A percentile compares a stretch with the other conserved stretches of the same genome.
These are phyloP conservation scores for Ricordea florida DNA, from an alignment of 92 coral and sea anemone species.

Conservation along the genomic window DNA sequence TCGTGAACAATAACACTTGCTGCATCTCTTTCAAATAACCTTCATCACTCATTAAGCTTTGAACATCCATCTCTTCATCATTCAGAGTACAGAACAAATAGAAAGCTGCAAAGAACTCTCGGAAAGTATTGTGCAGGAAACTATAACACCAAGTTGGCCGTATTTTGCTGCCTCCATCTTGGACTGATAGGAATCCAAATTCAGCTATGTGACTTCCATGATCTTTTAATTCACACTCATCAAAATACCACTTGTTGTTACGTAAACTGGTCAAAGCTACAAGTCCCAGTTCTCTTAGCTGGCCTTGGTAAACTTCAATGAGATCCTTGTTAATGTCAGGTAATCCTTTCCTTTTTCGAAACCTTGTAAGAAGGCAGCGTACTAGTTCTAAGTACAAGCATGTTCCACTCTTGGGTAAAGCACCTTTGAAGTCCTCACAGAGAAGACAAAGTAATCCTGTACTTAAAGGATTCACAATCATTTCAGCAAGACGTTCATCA, in stretches of 20 bases:
- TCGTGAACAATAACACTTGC: background rate
- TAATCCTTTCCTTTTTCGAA: background rate
- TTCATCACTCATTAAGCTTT: background rate
- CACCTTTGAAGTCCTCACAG: constrained; percentile 19
- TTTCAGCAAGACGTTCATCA: background rate
- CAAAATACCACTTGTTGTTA: background rate
- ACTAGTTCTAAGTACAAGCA: constrained; percentile 10
- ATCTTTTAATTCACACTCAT: background rate
- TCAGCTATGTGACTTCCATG: background rate
- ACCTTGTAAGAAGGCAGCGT: constrained; percentile 30
- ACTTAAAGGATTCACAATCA: constrained; percentile 31
- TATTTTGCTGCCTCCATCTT: background rate
- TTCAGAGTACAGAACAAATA: constrained; percentile 5
- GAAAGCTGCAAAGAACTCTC: constrained; percentile 39
- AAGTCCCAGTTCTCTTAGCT: background rate
- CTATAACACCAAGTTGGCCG: background rate
- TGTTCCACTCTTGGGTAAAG: constrained; percentile 25
- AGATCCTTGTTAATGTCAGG: background rate
- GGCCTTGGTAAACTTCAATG: background rate
- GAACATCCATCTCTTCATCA: background rate
- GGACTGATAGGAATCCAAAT: constrained; percentile 32
- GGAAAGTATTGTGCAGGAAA: constrained; percentile 32
- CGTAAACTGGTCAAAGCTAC: constrained; percentile 7
- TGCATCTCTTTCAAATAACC: background rate
- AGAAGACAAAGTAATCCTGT: constrained; percentile 29